These are phyloP conservation scores for Daubentonia madagascariensis DNA, from an alignment of 2,113 vertebrate genomes.

Conservation along the genomic window DNA sequence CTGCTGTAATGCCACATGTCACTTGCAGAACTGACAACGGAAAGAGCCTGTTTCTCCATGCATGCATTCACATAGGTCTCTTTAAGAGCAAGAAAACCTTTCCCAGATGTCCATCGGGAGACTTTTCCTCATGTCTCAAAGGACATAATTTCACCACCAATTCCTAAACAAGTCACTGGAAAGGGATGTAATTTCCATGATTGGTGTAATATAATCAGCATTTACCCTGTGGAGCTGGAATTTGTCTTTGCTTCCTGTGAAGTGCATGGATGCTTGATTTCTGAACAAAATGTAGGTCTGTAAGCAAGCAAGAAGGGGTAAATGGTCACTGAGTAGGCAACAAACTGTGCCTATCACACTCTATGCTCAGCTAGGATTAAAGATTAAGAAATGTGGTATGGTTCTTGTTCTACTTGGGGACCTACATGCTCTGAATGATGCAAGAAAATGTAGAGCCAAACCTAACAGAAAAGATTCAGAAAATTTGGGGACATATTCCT, in stretches of 20 bases:
- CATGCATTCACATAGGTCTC: neutral
- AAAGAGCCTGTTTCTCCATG: neutral
- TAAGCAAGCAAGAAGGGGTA: neutral
- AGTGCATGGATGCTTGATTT: neutral
- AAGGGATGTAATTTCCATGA: neutral
- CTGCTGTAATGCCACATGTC: neutral
- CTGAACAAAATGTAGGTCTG: neutral
- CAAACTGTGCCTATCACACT: neutral
- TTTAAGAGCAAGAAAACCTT: constrained; percentile 33
- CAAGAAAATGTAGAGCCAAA: constrained; percentile 8
- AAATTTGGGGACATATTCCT: neutral
- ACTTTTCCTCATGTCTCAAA: neutral
- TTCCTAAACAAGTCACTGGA: constrained; percentile 18
- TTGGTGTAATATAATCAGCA: neutral
- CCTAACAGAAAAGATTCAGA: neutral
- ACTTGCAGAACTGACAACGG: neutral
- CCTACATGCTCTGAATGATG: neutral
- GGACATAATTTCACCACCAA: neutral
- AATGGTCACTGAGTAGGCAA: neutral
- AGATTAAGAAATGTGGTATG: neutral
- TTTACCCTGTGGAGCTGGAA: neutral
- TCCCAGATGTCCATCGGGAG: neutral
- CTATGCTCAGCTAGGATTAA: neutral
- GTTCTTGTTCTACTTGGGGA: neutral
- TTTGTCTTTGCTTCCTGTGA: neutral